These are phyloP conservation scores for Hiodon tergisus DNA, from an alignment of 2,113 vertebrate genomes.

Conservation along the genomic window DNA sequence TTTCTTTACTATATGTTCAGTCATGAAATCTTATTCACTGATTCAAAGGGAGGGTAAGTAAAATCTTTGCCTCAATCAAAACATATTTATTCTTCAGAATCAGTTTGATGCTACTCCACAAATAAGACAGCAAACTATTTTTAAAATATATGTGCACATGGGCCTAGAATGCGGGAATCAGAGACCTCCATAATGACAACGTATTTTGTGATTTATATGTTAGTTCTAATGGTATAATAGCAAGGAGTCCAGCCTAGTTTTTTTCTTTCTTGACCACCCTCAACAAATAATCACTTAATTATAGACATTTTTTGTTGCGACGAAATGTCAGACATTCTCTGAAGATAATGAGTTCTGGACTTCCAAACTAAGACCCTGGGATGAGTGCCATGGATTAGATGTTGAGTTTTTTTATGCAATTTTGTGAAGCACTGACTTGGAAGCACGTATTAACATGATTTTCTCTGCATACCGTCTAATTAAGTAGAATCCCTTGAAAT, in stretches of 20 bases:
- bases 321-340: background rate
- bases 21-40: no score
- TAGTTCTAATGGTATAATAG: background rate
- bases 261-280: background rate
- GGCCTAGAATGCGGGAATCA: background rate
- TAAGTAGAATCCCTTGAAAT: no score
- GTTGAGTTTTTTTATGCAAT: background rate
- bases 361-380: no score
- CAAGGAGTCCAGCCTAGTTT: background rate
- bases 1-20: no score
- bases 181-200: background rate
- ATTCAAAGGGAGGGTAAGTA: no score
- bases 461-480: background rate
- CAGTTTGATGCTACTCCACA: no score
- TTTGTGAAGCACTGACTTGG: background rate
- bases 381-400: no score
- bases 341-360: background rate
- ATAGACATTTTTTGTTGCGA: background rate
- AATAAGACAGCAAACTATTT: no score
- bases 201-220: background rate
- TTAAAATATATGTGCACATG: no score
- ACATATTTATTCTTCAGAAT: no score
- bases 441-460: background rate
- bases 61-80: no score
- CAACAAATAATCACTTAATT: constrained; percentile 2